Evolutionary conservation across 2,113 vertebrate genomes (phyloP).

Genomic region (Aramus guarauna): DNA sequence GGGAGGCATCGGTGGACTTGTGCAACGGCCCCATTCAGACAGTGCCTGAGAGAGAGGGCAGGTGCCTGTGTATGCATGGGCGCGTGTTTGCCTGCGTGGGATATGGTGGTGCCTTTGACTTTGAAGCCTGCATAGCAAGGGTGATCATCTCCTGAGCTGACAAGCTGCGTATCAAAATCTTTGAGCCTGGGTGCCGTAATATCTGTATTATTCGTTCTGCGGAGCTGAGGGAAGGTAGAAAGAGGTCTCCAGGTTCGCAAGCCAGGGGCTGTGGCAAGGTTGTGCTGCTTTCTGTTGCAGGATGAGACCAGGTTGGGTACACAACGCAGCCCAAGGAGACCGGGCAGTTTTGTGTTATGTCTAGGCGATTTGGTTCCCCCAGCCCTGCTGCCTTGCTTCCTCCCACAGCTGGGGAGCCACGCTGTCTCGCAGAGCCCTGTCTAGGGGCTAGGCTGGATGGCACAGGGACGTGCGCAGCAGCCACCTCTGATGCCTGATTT

Average conservation of each 20-base stretch:
- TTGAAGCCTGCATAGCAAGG: not conserved
- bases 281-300: not conserved
- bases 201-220: not conserved
- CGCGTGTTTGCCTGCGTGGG: rapidly evolving
- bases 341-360: rapidly evolving
- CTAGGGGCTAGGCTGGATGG: not conserved
- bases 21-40: not conserved
- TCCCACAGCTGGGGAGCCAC: not conserved
- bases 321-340: not conserved
- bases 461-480: rapidly evolving
- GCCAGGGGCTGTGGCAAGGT: rapidly evolving
- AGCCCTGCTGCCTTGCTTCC: not conserved
- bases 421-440: not conserved
- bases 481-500: not conserved
- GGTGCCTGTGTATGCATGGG: not conserved
- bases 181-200: not conserved
- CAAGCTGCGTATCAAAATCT: not conserved
- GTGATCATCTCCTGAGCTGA: not conserved
- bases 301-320: not conserved
- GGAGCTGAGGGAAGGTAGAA: not conserved
- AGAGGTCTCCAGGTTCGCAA: not conserved
- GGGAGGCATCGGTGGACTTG: not conserved
- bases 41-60: not conserved
- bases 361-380: not conserved
- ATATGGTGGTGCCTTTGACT: not conserved